Evolutionary conservation across 2,888 invertebrate genomes (phyloP).

Genomic region (Rapana venosa): DNA sequence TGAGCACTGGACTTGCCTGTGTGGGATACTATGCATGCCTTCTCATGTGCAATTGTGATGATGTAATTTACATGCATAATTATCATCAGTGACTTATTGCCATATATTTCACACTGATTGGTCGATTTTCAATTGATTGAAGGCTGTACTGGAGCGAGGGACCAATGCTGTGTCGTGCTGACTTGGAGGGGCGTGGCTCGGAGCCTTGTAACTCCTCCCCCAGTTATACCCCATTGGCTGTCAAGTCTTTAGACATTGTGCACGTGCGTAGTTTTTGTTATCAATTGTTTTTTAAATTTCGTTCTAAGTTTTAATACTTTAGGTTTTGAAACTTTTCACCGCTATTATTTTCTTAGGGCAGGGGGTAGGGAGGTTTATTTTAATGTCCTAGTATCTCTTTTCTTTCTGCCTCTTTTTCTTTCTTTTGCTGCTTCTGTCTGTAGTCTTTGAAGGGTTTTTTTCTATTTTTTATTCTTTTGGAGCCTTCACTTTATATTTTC

Average conservation of each 20-base stretch:
- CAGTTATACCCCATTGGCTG: background rate
- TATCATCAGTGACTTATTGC: no score
- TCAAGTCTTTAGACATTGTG: constrained; percentile 47
- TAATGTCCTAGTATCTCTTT: no score
- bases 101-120: background rate
- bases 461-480: no score
- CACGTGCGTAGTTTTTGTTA: constrained; percentile 40
- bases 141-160: constrained; percentile 53
- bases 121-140: background rate
- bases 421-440: no score
- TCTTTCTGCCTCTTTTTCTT: no score
- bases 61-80: no score
- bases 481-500: no score
- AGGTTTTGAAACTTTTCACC: no score
- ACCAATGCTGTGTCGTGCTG: constrained; percentile 40
- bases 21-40: background rate
- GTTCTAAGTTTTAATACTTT: no score
- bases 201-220: constrained; percentile 29
- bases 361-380: no score
- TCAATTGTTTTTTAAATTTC: background rate
- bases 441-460: no score
- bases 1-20: background rate
- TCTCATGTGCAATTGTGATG: background rate
- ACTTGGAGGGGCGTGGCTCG: constrained; percentile 27
- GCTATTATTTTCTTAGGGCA: no score